Evolutionary conservation across 2,113 vertebrate species (phyloP).

Genomic region (Aptenodytes patagonicus): DNA sequence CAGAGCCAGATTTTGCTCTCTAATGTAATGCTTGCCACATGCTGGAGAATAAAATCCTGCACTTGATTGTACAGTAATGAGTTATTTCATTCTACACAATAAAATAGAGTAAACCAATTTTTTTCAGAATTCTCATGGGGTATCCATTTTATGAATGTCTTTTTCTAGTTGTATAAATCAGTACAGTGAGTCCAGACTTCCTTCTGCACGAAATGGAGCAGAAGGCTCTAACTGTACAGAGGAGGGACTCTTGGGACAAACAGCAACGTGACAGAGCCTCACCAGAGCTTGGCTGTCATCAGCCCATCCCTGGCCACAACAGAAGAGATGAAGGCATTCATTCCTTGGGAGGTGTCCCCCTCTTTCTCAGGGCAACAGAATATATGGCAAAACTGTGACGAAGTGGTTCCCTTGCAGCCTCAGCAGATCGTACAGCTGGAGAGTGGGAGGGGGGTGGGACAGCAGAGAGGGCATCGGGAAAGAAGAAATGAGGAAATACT

Average conservation of each 20-base stretch:
- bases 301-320: neutral
- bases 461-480: neutral
- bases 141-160: slow-evolving; percentile 8
- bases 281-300: neutral
- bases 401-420: neutral
- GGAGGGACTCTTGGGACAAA: neutral
- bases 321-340: neutral
- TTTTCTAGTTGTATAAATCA: slow-evolving; percentile 37
- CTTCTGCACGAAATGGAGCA: neutral
- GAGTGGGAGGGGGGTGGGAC: neutral
- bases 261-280: neutral
- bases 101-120: neutral
- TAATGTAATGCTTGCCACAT: slow-evolving; percentile 47
- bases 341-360: neutral
- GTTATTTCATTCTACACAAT: slow-evolving; percentile 35
- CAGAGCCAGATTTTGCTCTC: slow-evolving; percentile 34
- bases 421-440: neutral
- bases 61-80: slow-evolving; percentile 25
- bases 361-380: neutral
- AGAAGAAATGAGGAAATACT: neutral
- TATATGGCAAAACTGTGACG: neutral
- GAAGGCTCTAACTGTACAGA: neutral
- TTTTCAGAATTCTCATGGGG: neutral
- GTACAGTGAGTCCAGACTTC: neutral
- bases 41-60: slow-evolving; percentile 21